Base-by-base conservation (phyloP, 2,113 vertebrate genomes). In the Calidris pugnax region DNA sequence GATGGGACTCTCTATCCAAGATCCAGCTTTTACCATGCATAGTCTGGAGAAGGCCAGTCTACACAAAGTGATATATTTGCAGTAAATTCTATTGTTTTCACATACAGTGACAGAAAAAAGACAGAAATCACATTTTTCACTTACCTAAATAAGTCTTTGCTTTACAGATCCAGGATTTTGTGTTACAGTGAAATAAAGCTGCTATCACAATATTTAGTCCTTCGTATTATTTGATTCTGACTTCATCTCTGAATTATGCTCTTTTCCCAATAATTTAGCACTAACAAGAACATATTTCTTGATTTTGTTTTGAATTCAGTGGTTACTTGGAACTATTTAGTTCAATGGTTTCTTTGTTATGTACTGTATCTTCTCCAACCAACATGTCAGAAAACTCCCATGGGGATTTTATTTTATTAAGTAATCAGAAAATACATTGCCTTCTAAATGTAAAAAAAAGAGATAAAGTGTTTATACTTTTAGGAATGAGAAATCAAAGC, bases 311-410 rank as follows among this genome's bases (percentile, higher is more conserved):
- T 71, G 21, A 78, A 23, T 68, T 69, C 35, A 59, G 9, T 9
- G 3, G 22, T 69, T 47, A 21, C 7, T 67, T 62, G 24, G 19
- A 64, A 48, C 14, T 57, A 33, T 18, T 84, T 47, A 47, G 12
- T n/a, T 73, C 35, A 77, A 3, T 20, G 10, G 19, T 66, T 75
- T 11, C 7, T 72, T 50, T 53, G 3, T 4, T 53, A 33, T n/a
- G 12, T 0, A 1, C 8, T 69, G 0, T 14, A 53, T 12, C 23
- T 63, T 66, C 26, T 48, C 37, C 15, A 63, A 37, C 1, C 18
- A 90, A 13, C 3, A 27, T 53, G 55, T 90, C 43, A 47, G 23
- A 39, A 76, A 85, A 77, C 0, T 59, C 6, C 4, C 4, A 27
- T 21, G 6, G 17, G 6, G 4, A 7, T n/a, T 48, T 68, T 33